phyloP scores from a whole-genome alignment of 2,888 invertebrate species.

The Rhimphoctona megacephalus region DNA sequence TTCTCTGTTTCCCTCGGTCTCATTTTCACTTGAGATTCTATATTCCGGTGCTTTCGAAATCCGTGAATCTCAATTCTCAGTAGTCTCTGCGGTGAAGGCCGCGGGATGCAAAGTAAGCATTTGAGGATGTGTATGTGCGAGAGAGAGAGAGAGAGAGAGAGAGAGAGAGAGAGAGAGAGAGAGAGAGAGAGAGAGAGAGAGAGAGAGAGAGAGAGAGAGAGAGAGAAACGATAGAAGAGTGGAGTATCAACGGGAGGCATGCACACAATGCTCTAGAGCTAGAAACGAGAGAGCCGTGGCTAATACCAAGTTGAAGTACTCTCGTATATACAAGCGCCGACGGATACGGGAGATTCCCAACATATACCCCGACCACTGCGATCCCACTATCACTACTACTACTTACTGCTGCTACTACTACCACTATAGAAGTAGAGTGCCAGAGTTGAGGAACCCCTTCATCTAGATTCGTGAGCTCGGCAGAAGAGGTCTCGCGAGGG shows the following conservation, averaged over 20 bases:
- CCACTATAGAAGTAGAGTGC: slow-evolving; percentile 6
- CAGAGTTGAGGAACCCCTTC: background rate
- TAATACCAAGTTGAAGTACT: slow-evolving; percentile 39
- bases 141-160: slow-evolving; percentile 3
- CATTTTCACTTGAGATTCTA: slow-evolving; percentile 36
- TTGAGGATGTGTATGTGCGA: background rate
- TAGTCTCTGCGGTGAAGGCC: slow-evolving; percentile 36
- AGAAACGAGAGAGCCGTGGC: slow-evolving; percentile 27
- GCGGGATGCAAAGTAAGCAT: slow-evolving; percentile 6
- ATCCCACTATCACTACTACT: slow-evolving; percentile 10
- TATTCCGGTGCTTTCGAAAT: slow-evolving; percentile 60
- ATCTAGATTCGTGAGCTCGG: slow-evolving; percentile 18
- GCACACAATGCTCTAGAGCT: slow-evolving; percentile 22
- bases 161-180: background rate
- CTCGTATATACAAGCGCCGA: slow-evolving; percentile 19
- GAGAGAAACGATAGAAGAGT: background rate
- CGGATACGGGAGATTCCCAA: slow-evolving; percentile 14
- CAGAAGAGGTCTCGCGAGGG: slow-evolving; percentile 57
- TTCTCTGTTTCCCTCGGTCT: slow-evolving; percentile 17
- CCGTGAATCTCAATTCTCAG: slow-evolving; percentile 69
- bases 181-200: slow-evolving; percentile 26
- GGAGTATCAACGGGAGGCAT: slow-evolving; percentile 33
- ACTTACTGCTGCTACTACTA: background rate
- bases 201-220: slow-evolving; percentile 2
- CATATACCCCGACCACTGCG: background rate